Evolutionary conservation across 2,113 vertebrate species (phyloP).

Genomic region (Sceloporus tristichus): DNA sequence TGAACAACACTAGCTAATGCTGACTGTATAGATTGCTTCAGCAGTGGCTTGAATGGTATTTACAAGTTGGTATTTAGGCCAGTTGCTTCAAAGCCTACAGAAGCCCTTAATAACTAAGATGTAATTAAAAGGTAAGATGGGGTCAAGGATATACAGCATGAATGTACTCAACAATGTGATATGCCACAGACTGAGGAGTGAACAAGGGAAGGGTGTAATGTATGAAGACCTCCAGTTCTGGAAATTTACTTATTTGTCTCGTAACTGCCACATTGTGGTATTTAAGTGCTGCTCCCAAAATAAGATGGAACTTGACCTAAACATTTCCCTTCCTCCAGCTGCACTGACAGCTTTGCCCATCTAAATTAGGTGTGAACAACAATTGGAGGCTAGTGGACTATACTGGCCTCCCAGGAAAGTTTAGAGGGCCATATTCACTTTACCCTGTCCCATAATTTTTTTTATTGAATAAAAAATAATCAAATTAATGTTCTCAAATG

Average conservation of each 20-base stretch:
- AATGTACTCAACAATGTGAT: neutral
- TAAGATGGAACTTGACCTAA: neutral
- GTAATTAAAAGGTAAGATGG: constrained; percentile 26
- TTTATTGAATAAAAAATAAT: too few species aligned
- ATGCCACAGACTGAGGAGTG: neutral
- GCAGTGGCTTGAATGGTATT: neutral
- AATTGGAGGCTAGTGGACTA: too few species aligned
- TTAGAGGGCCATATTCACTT: too few species aligned
- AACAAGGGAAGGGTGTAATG: neutral
- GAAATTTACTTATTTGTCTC: neutral
- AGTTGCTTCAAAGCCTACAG: neutral
- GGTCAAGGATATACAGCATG: neutral
- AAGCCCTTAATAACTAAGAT: neutral
- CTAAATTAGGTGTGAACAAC: neutral
- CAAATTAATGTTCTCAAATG: too few species aligned
- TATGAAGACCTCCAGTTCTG: neutral
- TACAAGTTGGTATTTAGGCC: neutral
- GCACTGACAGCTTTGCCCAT: neutral
- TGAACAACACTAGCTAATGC: neutral
- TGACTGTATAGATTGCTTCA: neutral
- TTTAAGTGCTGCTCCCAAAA: neutral
- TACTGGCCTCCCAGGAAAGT: neutral
- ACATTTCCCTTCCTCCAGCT: neutral
- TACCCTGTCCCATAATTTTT: too few species aligned
- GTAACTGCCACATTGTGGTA: neutral